Evolutionary conservation across 1,140 invertebrate species (phyloP).

Genomic region (Drosophila takahashii): DNA sequence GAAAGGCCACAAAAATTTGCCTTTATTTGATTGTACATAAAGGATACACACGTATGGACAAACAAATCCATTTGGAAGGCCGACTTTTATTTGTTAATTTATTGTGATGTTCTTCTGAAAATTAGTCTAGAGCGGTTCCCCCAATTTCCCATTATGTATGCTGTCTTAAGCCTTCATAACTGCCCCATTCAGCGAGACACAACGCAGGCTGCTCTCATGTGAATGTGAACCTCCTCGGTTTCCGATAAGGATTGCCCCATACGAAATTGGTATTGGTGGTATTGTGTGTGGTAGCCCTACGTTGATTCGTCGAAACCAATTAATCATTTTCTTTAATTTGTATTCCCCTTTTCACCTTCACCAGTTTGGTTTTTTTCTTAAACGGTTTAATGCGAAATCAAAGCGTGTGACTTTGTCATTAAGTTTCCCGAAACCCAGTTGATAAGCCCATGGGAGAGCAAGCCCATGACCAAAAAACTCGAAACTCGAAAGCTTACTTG

Average conservation of each 20-base stretch:
- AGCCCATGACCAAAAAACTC: neutral
- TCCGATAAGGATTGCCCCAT: conserved; percentile 11
- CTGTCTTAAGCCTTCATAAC: conserved; percentile 67
- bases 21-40: conserved; percentile 61
- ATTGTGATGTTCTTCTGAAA: conserved; percentile 78
- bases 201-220: neutral
- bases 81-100: conserved; percentile 81
- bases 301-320: conserved; percentile 66
- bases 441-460: conserved; percentile 12
- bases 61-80: conserved; percentile 65
- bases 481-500: neutral
- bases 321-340: conserved; percentile 66
- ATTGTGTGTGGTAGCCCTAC: conserved; percentile 49
- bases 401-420: conserved; percentile 60
- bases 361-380: neutral
- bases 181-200: conserved; percentile 25
- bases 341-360: conserved; percentile 9
- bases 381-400: conserved; percentile 40
- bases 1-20: conserved; percentile 50
- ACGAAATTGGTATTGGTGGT: conserved; percentile 36
- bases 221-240: neutral
- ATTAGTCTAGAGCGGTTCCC: conserved; percentile 68
- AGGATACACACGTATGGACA: conserved; percentile 33
- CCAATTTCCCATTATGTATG: conserved; percentile 73
- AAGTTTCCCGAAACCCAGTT: conserved; percentile 22